These are phyloP conservation scores for Caenorhabditis sp. DNA, from an alignment of 2,888 invertebrate genomes.

Conservation along the genomic window DNA sequence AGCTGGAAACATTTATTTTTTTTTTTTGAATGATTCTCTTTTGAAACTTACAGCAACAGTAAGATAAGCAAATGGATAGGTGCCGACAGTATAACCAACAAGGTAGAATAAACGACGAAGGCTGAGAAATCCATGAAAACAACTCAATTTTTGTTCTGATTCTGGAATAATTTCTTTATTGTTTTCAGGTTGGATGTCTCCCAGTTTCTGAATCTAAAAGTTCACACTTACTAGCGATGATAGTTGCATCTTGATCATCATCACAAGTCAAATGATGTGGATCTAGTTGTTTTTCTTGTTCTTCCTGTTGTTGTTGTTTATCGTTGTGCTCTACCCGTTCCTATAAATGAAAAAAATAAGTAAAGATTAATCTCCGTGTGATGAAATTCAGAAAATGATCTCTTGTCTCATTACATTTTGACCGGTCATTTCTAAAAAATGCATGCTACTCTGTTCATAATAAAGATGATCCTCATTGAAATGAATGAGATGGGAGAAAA, in stretches of 20 bases:
- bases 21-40: no score
- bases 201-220: not conserved
- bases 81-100: conserved; percentile 51
- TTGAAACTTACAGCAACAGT: conserved; percentile 34
- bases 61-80: conserved; percentile 50
- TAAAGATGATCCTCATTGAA: no score
- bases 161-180: not conserved
- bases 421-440: no score
- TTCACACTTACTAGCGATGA: not conserved
- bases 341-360: not conserved
- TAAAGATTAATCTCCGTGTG: no score
- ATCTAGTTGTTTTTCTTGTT: not conserved
- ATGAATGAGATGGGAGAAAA: no score
- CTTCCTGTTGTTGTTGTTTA: not conserved
- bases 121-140: conserved; percentile 51
- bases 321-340: conserved; percentile 5
- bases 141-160: conserved; percentile 43
- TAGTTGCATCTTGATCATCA: not conserved
- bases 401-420: no score
- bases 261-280: not conserved
- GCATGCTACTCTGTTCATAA: no score
- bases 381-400: no score
- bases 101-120: conserved; percentile 60
- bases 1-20: no score
- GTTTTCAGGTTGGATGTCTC: no score